Conservation (phyloP, 2,797 vertebrate species). For the Furcifer pardalis region DNA sequence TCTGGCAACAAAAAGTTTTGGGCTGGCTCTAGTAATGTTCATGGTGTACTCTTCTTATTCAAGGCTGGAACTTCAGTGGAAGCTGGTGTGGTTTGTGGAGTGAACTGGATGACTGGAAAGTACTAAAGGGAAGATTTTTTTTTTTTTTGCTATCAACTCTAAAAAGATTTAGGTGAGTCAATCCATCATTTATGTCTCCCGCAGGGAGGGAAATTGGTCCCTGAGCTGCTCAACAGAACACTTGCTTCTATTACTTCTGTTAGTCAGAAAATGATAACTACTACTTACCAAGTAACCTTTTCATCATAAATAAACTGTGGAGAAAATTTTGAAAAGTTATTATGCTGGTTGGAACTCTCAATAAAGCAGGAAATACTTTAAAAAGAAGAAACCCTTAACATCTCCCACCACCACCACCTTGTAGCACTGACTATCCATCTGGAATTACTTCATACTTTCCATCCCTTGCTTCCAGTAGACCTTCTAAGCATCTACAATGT, state of each 20-base stretch:
- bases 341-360: conserved; percentile 26
- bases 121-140: neutral
- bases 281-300: conserved; percentile 92
- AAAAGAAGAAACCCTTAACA: neutral
- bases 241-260: neutral
- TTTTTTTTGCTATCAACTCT: neutral
- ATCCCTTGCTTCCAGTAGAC: neutral
- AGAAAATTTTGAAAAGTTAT: conserved; percentile 48
- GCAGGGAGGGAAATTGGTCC: neutral
- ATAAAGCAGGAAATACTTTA: neutral
- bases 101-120: accelerated
- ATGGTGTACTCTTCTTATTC: neutral
- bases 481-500: neutral
- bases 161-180: neutral
- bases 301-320: conserved; percentile 96
- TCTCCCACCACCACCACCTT: neutral
- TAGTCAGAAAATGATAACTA: neutral
- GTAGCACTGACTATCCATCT: too few relatives aligned
- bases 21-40: neutral
- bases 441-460: neutral
- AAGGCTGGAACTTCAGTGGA: neutral
- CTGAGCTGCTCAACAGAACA: neutral
- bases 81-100: neutral
- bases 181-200: neutral
- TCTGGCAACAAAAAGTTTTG: neutral